Conservation (phyloP, 2,113 vertebrate species). For the Tichodroma muraria region DNA sequence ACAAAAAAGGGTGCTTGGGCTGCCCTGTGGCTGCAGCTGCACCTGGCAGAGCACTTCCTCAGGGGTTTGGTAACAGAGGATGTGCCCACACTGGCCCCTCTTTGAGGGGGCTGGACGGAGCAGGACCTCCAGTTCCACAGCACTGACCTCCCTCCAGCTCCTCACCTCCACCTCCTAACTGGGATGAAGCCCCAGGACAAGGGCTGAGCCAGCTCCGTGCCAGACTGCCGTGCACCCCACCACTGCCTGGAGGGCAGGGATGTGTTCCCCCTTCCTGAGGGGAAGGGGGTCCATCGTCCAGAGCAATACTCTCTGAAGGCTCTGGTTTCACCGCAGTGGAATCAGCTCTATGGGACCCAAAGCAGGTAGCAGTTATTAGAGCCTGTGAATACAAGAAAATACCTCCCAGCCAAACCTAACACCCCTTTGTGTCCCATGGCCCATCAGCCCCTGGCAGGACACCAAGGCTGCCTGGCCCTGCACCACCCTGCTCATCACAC, state of each 20-base stretch:
- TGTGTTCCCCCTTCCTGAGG: background rate
- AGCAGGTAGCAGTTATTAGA: background rate
- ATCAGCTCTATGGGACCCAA: background rate
- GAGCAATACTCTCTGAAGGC: background rate
- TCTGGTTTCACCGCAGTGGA: background rate
- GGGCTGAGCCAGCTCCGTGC: background rate
- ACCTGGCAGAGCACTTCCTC: background rate
- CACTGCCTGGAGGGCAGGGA: background rate
- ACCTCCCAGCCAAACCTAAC: background rate
- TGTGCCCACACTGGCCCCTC: background rate
- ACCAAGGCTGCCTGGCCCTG: background rate
- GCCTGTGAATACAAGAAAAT: background rate
- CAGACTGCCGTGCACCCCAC: fast-evolving
- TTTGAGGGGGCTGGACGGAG: background rate
- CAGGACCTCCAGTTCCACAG: background rate
- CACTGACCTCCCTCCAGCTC: background rate
- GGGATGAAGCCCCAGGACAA: background rate
- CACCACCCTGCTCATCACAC: background rate
- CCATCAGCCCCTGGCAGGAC: background rate
- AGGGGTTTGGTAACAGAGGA: background rate
- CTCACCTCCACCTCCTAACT: background rate
- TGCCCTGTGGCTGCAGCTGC: background rate
- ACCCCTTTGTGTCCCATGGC: background rate
- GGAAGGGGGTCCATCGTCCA: background rate
- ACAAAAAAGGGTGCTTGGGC: background rate